Evolutionary conservation across 2,113 vertebrate genomes (phyloP), one percentile per base, ranked within the genome.

Genomic region (Oryzias woworae): DNA sequence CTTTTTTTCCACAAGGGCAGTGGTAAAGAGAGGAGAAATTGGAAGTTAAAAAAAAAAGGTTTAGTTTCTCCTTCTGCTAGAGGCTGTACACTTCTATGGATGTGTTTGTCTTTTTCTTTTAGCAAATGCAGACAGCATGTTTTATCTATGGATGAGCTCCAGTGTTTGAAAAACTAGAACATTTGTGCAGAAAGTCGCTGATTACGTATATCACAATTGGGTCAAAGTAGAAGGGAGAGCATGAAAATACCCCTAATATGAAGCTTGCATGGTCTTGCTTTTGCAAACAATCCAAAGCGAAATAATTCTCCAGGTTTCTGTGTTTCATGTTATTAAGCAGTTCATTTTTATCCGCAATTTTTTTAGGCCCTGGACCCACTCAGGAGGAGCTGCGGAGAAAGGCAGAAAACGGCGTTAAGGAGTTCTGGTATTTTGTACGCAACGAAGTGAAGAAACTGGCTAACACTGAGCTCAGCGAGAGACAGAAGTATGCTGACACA

Each of bases 361-460:
- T 67, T 78, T 59, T 84, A 88, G 94, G 95, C 75, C 92, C 96
- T 0, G 96, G 96, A 55, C 95, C 95, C 79, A 94, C 94, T 77
- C 97, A 98, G 87, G 96, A 98, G 91, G 90, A 97, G 75, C 67
- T 98, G 80, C 92, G 96, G 18, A 91, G 96, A 63, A 94, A 89
- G 55, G 95, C 96, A 87, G 96, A 98, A 86, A 98, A 97, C 56
- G 97, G 97, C 24, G 94, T 96, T 54, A 96, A 94, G 87, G 97
- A 99, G 85, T 94, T 99, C 83, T 98, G 96, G 97, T 99, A 97
- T 91, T 99, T 98, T 75, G 92, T 98, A 58, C 95, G 94, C 83
- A 99, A 95, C 69, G 96, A 99, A 88, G 58, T 97, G 79, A 97
- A 96, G 92, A 98, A 97, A 80, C 77, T 99, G 85, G 94, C 94